Evolutionary conservation across 1,140 invertebrate species (phyloP).

Genomic region (Pseudoatta argentina): DNA sequence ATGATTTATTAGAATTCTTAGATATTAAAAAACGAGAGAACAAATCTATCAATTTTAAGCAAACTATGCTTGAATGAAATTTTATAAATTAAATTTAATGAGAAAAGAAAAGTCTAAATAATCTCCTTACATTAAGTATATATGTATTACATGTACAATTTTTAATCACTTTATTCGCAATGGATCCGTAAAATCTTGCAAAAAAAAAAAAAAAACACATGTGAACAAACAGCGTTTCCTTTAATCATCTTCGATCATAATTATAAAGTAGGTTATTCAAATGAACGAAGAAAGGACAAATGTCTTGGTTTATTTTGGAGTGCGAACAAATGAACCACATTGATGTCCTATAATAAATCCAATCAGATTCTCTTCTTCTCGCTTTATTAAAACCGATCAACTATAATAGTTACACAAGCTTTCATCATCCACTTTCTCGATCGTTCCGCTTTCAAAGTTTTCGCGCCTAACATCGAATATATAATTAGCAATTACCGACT

Average conservation of each 20-base stretch:
- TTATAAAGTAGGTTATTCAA: conserved; percentile 31
- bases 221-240: conserved; percentile 13
- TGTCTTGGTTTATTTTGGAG: neutral
- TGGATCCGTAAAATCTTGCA: neutral
- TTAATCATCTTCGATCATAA: conserved; percentile 18
- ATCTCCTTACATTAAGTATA: neutral
- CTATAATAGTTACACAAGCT: conserved; percentile 27
- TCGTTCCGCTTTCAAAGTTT: conserved; percentile 45
- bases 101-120: neutral
- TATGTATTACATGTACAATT: neutral
- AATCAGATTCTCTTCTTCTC: conserved; percentile 19
- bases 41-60: neutral
- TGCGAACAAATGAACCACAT: conserved; percentile 14
- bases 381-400: conserved; percentile 34
- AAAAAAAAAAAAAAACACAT: neutral
- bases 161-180: neutral
- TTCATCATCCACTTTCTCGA: conserved; percentile 45
- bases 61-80: neutral
- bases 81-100: neutral
- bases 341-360: conserved; percentile 27
- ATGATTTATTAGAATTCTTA: neutral
- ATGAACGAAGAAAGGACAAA: conserved; percentile 32
- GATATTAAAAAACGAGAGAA: neutral
- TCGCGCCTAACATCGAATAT: conserved; percentile 2
- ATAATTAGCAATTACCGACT: conserved; percentile 39